Evolutionary conservation across 1,140 invertebrate species (phyloP).

Genomic region (Drosophila nigromelanica): DNA sequence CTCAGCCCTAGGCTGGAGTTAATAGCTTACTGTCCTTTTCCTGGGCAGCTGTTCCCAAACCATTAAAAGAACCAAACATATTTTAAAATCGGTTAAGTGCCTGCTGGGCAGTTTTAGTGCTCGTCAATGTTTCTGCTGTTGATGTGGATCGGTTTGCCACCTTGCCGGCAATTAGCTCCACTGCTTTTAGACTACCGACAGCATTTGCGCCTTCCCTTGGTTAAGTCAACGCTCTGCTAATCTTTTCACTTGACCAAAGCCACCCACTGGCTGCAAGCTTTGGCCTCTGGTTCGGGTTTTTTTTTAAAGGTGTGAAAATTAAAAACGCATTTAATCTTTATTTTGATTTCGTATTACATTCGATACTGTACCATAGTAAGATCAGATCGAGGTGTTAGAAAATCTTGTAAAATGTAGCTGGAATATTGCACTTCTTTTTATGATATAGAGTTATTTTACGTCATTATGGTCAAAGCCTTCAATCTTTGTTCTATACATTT

Average conservation of each 20-base stretch:
- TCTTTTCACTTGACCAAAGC: constrained; percentile 2
- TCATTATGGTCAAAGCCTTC: constrained; percentile 37
- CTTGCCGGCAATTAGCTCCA: constrained; percentile 54
- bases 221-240: not conserved
- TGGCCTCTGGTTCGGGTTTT: constrained; percentile 4
- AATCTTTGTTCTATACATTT: constrained; percentile 42
- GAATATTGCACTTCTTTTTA: not conserved
- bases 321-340: constrained; percentile 65
- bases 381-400: not conserved
- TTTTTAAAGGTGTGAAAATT: constrained; percentile 22
- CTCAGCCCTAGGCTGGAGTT: constrained; percentile 31
- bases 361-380: not conserved
- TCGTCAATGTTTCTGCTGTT: constrained; percentile 22
- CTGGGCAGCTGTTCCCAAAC: constrained; percentile 40
- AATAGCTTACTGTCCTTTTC: constrained; percentile 33
- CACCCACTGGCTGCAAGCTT: constrained; percentile 32
- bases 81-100: constrained; percentile 77
- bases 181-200: constrained; percentile 45
- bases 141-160: constrained; percentile 13
- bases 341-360: not conserved
- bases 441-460: no score
- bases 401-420: not conserved
- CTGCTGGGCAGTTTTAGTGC: constrained; percentile 59
- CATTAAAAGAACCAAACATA: constrained; percentile 68
- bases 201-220: not conserved